Base-by-base conservation (phyloP, 2,797 vertebrate genomes). In the Carcharodon carcharias region DNA sequence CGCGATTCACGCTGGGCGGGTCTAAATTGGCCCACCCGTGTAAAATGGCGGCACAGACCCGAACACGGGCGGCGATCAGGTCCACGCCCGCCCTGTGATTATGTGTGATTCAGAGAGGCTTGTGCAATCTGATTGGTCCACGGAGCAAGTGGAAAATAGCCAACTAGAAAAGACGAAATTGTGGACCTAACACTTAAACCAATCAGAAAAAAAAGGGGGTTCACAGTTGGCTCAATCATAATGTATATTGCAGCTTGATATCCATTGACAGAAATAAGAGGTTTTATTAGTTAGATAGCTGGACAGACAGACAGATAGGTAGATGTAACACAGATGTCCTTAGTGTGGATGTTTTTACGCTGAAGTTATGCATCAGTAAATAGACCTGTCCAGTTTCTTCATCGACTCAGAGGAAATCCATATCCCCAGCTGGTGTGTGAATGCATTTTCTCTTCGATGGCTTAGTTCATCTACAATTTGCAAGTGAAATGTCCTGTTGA, bases 401-500 rank as follows among this genome's bases (percentile, higher is more conserved):
- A 91, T 12, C n/a, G 56, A 58, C 35, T 61, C 61, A 1, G 56
- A 61, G 56, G 31, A 35, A 16, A 18, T 92, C 18, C 35, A 35
- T 12, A 58, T 58, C 14, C 89, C 89, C 89, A 63, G 89, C 89
- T 63, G 56, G 31, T n/a, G 88, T 61, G 56, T 91, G 58, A 61
- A 61, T 91, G 88, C 35, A 9, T 4, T 28, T 91, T 16, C 35
- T 56, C 28, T 91, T 35, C 16, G 3, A 31, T 63, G 50, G 89
- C 56, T 92, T 63, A 63, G 28, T 63, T 63, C 9, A n/a, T 92
- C 58, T 92, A 92, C 89, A 92, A 92, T 92, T 63, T 92, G 58
- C 31, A 92, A n/a, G 89, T 92, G 56, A n/a, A 92, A 63, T 63
- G 89, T 58, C 31, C 58, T n/a, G 58, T 58, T 21, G 58, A 63